These are phyloP conservation scores for Phyto melanocephala DNA, from an alignment of 2,888 invertebrate species.

Conservation along the genomic window DNA sequence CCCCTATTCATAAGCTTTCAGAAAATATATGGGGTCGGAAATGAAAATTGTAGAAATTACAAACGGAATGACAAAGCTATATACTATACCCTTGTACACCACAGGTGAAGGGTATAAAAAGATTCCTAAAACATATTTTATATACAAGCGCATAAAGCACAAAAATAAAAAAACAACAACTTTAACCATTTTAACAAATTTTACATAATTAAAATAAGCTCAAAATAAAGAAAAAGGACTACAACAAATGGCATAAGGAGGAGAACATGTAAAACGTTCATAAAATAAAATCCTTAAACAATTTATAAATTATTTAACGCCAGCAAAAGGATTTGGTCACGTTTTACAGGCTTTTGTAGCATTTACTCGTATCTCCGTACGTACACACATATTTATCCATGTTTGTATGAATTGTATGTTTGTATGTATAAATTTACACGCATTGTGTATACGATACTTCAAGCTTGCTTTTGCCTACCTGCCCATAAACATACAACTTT, in stretches of 20 bases:
- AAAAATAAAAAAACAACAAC: not conserved
- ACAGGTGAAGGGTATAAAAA: no score
- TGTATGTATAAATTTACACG: no score
- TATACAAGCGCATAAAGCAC: not conserved
- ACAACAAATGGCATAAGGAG: conserved; percentile 14
- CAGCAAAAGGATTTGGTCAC: conserved; percentile 62
- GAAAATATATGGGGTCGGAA: no score
- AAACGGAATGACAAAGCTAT: no score
- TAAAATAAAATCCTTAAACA: conserved; percentile 50
- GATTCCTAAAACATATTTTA: no score
- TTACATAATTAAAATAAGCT: conserved; percentile 50
- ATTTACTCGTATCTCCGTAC: not conserved
- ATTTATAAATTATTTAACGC: conserved; percentile 61
- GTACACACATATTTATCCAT: no score
- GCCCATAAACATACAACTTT: not conserved
- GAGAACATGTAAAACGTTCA: conserved; percentile 15
- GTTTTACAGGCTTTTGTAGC: conserved; percentile 60
- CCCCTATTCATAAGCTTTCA: no score
- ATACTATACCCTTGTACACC: no score
- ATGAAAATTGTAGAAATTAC: no score
- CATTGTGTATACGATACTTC: no score
- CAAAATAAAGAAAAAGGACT: not conserved
- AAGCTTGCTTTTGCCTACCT: no score
- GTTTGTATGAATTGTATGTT: no score
- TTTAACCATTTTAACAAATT: conserved; percentile 28